These are phyloP conservation scores for Archegozetes longisetosus DNA, from an alignment of 1,140 invertebrate genomes.

Conservation along the genomic window DNA sequence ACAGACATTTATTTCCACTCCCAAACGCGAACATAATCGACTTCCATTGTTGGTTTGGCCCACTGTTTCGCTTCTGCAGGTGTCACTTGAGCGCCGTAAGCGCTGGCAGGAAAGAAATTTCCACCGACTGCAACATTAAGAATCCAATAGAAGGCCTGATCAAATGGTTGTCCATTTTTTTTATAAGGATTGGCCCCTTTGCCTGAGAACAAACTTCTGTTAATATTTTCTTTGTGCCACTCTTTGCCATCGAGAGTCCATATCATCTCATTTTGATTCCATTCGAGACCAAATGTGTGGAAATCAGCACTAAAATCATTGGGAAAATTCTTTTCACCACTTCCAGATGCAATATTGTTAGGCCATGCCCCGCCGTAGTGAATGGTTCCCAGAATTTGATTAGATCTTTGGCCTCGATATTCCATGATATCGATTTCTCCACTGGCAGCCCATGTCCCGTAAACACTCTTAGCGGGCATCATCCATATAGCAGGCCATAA, in stretches of 20 bases:
- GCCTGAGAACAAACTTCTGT: not conserved
- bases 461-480: slow-evolving; percentile 2
- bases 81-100: not conserved
- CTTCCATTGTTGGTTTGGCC: not conserved
- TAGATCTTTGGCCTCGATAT: not conserved
- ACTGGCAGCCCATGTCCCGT: slow-evolving; percentile 4
- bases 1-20: no score
- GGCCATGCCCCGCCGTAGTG: slow-evolving; percentile 5
- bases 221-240: not conserved
- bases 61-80: not conserved
- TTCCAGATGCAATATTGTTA: not conserved
- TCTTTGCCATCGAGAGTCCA: slow-evolving; percentile 19
- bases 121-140: slow-evolving; percentile 15
- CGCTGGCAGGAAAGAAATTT: not conserved
- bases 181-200: not conserved
- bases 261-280: slow-evolving; percentile 25
- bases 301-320: slow-evolving; percentile 21
- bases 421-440: slow-evolving; percentile 15
- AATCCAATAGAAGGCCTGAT: slow-evolving; percentile 22
- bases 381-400: not conserved
- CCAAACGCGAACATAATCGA: no score
- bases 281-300: slow-evolving; percentile 26
- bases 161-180: slow-evolving; percentile 14
- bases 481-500: slow-evolving; percentile 13
- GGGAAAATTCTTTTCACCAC: not conserved